Evolutionary conservation across 2,888 invertebrate species (phyloP), one percentile per base, ranked within the genome.

Genomic region (Scaeva pyrastri): DNA sequence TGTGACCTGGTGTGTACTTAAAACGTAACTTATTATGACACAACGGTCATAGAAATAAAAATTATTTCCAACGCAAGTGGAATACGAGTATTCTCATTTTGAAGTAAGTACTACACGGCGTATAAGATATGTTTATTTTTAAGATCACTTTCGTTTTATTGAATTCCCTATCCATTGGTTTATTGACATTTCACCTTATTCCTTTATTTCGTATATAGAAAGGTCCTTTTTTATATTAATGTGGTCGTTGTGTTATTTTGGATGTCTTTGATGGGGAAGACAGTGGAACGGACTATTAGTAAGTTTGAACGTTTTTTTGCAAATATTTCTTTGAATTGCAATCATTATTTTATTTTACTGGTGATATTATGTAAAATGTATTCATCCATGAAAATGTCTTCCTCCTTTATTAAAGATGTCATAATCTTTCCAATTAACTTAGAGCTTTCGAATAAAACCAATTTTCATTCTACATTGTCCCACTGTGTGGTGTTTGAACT

Each of bases 161-260:
- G 66, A 76, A 72, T 70, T 43, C 79, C 75, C 71, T 58, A 19
- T 77, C 52, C 56, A 2, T 1, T 52, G 8, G 23, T 64, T 75
- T 84, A 84, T 79, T 75, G 79, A 79, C 84, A 55, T 71, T 70
- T 80, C 58, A 73, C 73, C 60, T 66, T 68, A 8, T n/a, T 12
- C 8, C 21, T 21, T 36, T 23, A 23, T 41, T 41, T 21, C 7
- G 12, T 23, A 14, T 23, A 14, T 0, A 14, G 8, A 6, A 3
- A 31, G 31, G 5, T 31, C 31, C 31, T 31, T 8, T 19, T 6
- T 52, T 52, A 26, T 68, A 12, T 39, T 31, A 52, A 39, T 48
- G 31, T 14, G 14, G 41, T 41, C 19, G 12, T 48, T 48, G 31
- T 31, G 12, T 31, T 31, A 8, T 19, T 31, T 19, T 66, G 12